Evolutionary conservation across 2,888 invertebrate genomes (phyloP).

Genomic region (Ligdia adustata): DNA sequence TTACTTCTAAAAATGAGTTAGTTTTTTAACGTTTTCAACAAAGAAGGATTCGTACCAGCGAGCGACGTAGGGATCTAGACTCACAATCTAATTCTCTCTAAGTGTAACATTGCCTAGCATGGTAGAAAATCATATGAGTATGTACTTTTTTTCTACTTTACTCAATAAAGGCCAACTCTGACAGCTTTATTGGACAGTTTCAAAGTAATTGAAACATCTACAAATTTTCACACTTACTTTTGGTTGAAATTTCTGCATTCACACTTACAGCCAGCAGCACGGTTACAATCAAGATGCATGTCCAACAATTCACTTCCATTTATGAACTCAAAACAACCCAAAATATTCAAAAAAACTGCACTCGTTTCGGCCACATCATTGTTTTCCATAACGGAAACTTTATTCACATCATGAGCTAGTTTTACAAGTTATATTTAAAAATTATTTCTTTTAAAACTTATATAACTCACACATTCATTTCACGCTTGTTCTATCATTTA

Average conservation of each 20-base stretch:
- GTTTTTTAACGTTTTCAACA: too few species aligned
- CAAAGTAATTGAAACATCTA: too few species aligned
- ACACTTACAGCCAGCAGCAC: conserved; percentile 54
- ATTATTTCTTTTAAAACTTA: neutral
- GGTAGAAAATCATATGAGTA: too few species aligned
- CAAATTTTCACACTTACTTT: conserved; percentile 71
- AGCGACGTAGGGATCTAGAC: too few species aligned
- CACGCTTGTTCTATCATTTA: neutral
- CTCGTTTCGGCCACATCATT: conserved; percentile 51
- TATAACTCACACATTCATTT: conserved; percentile 13
- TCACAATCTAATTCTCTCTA: too few species aligned
- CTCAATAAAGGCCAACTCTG: too few species aligned
- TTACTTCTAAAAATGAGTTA: too few species aligned
- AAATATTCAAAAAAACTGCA: conserved; percentile 58
- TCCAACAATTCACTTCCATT: conserved; percentile 79
- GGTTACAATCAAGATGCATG: conserved; percentile 58
- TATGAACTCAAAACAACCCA: conserved; percentile 57
- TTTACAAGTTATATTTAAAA: neutral
- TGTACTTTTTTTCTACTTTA: too few species aligned
- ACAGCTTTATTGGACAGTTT: too few species aligned
- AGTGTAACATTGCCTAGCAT: too few species aligned
- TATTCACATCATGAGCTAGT: conserved; percentile 27
- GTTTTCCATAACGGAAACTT: conserved; percentile 65
- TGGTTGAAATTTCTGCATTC: conserved; percentile 51
- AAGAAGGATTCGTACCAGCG: too few species aligned